phyloP scores from a whole-genome alignment of 2,797 vertebrate species.

The Ptychadena robeensis region DNA sequence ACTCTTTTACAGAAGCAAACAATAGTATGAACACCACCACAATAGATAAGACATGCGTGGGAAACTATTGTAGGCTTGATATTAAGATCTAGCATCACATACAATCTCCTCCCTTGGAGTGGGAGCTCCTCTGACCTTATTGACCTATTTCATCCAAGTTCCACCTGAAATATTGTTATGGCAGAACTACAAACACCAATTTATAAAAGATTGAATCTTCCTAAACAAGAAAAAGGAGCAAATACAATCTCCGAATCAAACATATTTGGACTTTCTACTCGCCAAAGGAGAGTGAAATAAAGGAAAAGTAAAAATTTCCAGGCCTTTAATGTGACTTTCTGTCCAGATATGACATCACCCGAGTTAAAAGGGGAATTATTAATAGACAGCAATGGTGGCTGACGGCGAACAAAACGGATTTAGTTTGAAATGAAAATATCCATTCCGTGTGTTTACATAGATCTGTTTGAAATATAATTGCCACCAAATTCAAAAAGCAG shows the following conservation, averaged over 20 bases:
- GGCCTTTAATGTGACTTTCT: conserved; percentile 47
- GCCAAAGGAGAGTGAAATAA: conserved; percentile 20
- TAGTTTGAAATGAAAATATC: conserved; percentile 57
- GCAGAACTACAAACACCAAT: conserved; percentile 33
- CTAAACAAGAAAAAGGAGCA: conserved; percentile 43
- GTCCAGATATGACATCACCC: conserved; percentile 56
- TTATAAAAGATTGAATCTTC: conserved; percentile 22
- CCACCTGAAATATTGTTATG: conserved; percentile 1
- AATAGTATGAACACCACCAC: no score
- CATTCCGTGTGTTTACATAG: conserved; percentile 57
- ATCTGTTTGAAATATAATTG: conserved; percentile 57
- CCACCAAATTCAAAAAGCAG: conserved; percentile 60
- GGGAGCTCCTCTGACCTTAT: no score
- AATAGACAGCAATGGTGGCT: conserved; percentile 48
- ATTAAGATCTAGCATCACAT: no score
- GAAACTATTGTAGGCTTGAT: no score
- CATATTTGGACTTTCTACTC: conserved; percentile 21
- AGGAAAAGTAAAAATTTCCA: conserved; percentile 41
- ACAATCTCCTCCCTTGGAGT: no score
- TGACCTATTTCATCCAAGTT: conserved; percentile 38
- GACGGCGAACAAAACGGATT: conserved; percentile 48
- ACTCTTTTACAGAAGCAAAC: no score
- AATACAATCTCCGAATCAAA: conserved; percentile 26
- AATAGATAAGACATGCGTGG: no score
- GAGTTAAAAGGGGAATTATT: conserved; percentile 56